phyloP scores from a whole-genome alignment of 2,113 vertebrate species.

The Hylia prasina region DNA sequence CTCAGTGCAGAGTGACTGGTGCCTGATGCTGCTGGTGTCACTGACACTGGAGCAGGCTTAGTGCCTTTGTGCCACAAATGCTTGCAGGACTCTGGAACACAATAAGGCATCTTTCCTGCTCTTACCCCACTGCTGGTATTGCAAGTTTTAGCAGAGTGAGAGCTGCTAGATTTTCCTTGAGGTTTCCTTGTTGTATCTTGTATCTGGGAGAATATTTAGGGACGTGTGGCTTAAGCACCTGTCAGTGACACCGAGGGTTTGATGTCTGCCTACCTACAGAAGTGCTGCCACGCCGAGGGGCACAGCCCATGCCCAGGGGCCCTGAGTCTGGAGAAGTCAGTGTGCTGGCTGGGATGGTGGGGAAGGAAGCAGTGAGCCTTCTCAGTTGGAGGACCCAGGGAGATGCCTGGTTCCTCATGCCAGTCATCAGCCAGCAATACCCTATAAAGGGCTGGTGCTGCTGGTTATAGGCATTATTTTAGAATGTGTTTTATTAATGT shows the following conservation, averaged over 20 bases:
- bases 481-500: neutral
- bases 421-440: neutral
- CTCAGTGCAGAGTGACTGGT: fast-evolving
- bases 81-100: neutral
- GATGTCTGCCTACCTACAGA: neutral
- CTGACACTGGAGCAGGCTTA: neutral
- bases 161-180: neutral
- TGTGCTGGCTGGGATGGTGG: neutral
- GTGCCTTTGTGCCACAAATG: neutral
- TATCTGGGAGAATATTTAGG: neutral
- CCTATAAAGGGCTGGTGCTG: neutral
- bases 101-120: neutral
- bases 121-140: neutral
- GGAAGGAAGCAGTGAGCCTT: neutral
- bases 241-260: neutral
- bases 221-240: neutral
- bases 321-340: neutral
- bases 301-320: fast-evolving
- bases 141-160: neutral
- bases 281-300: neutral
- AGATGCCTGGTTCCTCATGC: neutral
- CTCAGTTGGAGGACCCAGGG: fast-evolving
- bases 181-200: neutral
- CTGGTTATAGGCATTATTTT: neutral
- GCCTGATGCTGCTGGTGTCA: fast-evolving